Percentiles rank a stretch among this genome's conserved stretches.
Evolutionary conservation across 2,113 vertebrate species (phyloP).

Genomic region (Dasyurus viverrinus): DNA sequence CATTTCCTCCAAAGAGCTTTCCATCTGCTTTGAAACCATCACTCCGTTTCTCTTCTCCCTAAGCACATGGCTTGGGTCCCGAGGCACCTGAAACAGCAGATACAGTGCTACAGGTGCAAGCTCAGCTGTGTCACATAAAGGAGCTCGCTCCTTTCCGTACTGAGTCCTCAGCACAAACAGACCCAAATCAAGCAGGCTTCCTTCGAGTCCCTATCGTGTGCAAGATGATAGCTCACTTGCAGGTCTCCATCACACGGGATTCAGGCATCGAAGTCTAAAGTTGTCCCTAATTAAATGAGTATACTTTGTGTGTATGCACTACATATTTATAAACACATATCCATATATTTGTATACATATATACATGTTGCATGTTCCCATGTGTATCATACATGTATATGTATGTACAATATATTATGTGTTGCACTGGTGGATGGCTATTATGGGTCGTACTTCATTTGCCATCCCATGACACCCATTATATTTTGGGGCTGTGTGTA

Average conservation of each 20-base stretch:
- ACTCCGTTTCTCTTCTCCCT: conserved; percentile 29
- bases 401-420: neutral
- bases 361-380: no score
- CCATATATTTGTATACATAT: no score
- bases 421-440: neutral
- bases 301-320: neutral
- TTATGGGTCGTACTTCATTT: neutral
- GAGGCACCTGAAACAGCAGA: conserved; percentile 13
- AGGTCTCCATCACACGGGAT: conserved; percentile 44
- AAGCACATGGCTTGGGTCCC: conserved; percentile 64
- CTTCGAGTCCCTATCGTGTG: conserved; percentile 57
- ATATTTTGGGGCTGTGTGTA: neutral
- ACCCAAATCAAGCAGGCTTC: conserved; percentile 38
- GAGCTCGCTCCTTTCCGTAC: conserved; percentile 70
- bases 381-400: no score
- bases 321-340: no score
- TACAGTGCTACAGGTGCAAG: conserved; percentile 65
- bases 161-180: conserved; percentile 31
- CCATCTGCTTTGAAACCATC: conserved; percentile 64
- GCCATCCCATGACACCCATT: neutral
- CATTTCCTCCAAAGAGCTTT: conserved; percentile 59
- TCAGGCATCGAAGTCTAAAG: neutral
- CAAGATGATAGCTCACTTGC: conserved; percentile 61
- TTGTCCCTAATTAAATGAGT: conserved; percentile 32
- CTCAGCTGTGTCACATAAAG: conserved; percentile 70